Percentiles rank a stretch among this genome's conserved stretches.
Evolutionary conservation across 1,140 invertebrate genomes (phyloP).

Genomic region (Apis florea): DNA sequence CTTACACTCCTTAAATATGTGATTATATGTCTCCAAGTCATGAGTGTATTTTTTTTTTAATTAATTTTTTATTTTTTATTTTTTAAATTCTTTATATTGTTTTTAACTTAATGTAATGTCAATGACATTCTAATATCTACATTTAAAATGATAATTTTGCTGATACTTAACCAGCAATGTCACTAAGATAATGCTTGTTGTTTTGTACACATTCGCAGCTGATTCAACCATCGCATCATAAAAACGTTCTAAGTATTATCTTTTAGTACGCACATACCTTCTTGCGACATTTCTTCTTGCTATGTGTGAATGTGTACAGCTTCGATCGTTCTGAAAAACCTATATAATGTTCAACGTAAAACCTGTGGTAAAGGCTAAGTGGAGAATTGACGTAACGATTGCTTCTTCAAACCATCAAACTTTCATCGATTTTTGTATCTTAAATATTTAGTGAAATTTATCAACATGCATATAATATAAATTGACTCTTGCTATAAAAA

Average conservation of each 20-base stretch:
- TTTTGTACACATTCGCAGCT: constrained; percentile 67
- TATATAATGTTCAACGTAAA: constrained; percentile 14
- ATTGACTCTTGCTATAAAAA: neutral
- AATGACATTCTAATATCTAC: constrained; percentile 16
- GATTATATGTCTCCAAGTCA: neutral
- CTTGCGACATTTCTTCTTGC: constrained; percentile 7
- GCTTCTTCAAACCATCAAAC: constrained; percentile 21
- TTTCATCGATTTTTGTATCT: constrained; percentile 31
- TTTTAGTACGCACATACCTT: neutral
- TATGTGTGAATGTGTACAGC: neutral
- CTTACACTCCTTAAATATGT: neutral
- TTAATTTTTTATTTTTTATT: neutral
- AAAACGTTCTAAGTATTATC: constrained; percentile 47
- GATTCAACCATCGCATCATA: constrained; percentile 46
- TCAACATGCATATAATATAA: neutral
- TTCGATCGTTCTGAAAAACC: constrained; percentile 32
- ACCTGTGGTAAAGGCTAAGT: constrained; percentile 17
- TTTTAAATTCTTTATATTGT: neutral
- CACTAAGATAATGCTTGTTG: constrained; percentile 58
- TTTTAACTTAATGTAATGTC: constrained; percentile 4
- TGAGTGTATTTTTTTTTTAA: neutral
- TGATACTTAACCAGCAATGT: constrained; percentile 44
- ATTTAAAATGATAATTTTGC: constrained; percentile 25
- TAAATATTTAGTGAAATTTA: constrained; percentile 26
- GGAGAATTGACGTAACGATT: constrained; percentile 44